Conservation (phyloP, 2,113 vertebrate species). For the Megaceryle torquata region DNA sequence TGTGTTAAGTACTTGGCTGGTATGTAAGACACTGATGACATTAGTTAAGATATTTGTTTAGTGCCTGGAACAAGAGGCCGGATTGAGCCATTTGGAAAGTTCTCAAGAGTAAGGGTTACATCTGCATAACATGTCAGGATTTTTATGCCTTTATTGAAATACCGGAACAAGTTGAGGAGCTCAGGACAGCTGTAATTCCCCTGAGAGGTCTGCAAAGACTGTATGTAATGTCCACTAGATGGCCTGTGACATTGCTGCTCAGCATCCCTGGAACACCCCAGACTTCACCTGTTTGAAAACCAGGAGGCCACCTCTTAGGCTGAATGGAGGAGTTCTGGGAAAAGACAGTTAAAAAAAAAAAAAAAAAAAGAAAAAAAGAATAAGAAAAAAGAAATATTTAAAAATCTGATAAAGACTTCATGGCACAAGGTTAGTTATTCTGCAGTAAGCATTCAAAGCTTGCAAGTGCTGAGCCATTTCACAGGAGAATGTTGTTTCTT, state of each 20-base stretch:
- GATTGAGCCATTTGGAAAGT: neutral
- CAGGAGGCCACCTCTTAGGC: neutral
- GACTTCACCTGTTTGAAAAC: neutral
- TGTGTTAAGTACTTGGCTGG: neutral
- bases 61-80: neutral
- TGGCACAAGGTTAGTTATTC: neutral
- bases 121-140: neutral
- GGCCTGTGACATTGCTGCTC: neutral
- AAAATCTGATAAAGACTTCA: neutral
- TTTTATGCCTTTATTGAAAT: neutral
- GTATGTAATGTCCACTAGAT: neutral
- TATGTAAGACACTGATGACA: neutral
- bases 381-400: neutral
- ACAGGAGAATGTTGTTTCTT: neutral
- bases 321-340: neutral
- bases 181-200: neutral
- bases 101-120: neutral
- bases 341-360: neutral
- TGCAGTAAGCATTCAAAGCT: neutral
- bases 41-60: neutral
- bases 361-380: neutral
- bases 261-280: accelerated
- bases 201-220: neutral
- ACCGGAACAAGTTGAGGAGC: neutral
- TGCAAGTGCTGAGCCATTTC: neutral